These are phyloP conservation scores for Cryptoprocta ferox DNA, from an alignment of 2,797 vertebrate genomes.

Conservation along the genomic window DNA sequence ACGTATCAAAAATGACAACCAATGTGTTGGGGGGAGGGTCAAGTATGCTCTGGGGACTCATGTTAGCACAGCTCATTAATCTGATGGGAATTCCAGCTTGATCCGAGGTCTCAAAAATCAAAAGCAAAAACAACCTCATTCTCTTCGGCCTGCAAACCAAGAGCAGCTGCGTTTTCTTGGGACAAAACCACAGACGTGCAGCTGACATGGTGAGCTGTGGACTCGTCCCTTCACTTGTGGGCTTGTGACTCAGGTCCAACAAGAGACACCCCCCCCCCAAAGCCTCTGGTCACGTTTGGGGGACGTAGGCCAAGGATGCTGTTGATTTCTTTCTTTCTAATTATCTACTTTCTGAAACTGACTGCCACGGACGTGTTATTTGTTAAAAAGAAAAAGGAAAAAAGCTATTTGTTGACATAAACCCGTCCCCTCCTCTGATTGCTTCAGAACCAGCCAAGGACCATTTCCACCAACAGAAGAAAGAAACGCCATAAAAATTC, in stretches of 20 bases:
- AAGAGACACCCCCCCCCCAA: no score
- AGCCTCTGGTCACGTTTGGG: background rate
- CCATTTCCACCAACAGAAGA: background rate
- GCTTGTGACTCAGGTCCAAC: rapidly evolving
- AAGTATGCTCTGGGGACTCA: rapidly evolving
- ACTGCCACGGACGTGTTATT: background rate
- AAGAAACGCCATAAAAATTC: background rate
- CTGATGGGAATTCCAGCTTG: background rate
- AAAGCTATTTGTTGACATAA: background rate
- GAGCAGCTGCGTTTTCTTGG: no score
- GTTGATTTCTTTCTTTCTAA: background rate
- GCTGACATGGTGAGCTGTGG: background rate
- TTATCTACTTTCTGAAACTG: background rate
- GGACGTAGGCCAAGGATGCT: rapidly evolving
- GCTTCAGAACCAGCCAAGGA: background rate
- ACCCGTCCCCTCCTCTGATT: background rate
- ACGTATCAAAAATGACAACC: background rate
- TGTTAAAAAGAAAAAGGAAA: background rate
- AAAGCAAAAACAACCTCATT: background rate
- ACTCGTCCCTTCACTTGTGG: rapidly evolving
- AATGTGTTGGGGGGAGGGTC: rapidly evolving
- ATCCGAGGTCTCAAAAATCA: background rate
- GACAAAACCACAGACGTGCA: rapidly evolving
- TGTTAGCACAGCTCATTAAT: rapidly evolving
- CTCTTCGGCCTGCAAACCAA: background rate